A percentile compares a stretch with the other conserved stretches of the same genome.
Conservation (phyloP, 2,888 invertebrate genomes). For the Acleris emargana region DNA sequence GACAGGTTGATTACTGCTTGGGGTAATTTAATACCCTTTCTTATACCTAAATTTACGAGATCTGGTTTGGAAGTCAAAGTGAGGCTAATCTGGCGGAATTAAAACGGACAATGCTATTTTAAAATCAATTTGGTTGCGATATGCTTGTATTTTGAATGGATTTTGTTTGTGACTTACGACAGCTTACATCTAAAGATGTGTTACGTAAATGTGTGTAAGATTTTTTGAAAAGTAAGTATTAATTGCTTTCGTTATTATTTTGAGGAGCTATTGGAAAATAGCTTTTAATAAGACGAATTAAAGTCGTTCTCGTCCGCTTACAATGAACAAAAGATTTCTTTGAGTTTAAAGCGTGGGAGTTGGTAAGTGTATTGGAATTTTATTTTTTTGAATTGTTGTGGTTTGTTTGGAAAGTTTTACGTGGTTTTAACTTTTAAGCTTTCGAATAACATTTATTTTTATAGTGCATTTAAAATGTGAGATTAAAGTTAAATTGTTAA, state of each 20-base stretch:
- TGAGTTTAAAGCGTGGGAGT: constrained; percentile 5
- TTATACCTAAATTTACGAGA: constrained; percentile 18
- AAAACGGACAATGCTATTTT: not conserved
- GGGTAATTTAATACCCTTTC: constrained; percentile 19
- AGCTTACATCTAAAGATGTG: too few relatives aligned
- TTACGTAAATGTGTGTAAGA: too few relatives aligned
- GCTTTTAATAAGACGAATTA: not conserved
- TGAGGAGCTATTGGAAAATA: not conserved
- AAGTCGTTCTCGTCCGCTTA: not conserved
- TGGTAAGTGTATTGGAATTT: constrained; percentile 1
- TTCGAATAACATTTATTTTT: not conserved
- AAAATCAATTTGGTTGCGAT: not conserved
- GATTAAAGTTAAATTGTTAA: too few relatives aligned
- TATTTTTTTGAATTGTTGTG: constrained; percentile 7
- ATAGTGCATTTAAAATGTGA: too few relatives aligned
- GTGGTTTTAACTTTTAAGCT: not conserved
- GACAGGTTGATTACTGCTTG: constrained; percentile 26
- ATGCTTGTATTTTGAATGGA: too few relatives aligned
- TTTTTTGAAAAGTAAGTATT: too few relatives aligned
- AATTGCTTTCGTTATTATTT: too few relatives aligned
- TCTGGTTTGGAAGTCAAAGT: not conserved
- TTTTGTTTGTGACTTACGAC: too few relatives aligned
- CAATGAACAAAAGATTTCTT: constrained; percentile 1
- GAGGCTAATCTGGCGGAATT: not conserved
- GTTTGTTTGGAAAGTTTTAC: not conserved